phyloP scores from a whole-genome alignment of 1,140 invertebrate genomes.

The Pseudomyrmex concolor region DNA sequence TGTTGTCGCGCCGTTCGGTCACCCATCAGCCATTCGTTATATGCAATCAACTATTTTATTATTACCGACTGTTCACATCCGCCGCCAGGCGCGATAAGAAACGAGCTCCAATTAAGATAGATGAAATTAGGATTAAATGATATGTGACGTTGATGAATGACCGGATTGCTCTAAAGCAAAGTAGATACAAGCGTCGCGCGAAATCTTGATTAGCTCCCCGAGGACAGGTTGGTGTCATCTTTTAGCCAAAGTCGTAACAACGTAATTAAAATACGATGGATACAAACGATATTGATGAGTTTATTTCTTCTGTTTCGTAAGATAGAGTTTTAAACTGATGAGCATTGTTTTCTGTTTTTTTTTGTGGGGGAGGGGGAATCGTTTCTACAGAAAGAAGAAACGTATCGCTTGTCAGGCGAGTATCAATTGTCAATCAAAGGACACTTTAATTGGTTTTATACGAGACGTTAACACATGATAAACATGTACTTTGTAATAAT shows the following conservation, averaged over 20 bases:
- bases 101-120: constrained; percentile 17
- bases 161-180: neutral
- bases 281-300: no score
- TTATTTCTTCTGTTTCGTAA: neutral
- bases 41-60: neutral
- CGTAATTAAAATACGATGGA: constrained; percentile 24
- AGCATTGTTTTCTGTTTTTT: neutral
- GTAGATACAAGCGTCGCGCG: neutral
- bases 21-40: neutral
- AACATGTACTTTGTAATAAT: no score
- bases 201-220: constrained; percentile 26
- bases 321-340: neutral
- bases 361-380: no score
- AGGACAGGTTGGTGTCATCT: constrained; percentile 3
- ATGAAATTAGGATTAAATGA: neutral
- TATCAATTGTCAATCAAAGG: neutral
- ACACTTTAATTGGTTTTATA: neutral
- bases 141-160: neutral
- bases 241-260: neutral
- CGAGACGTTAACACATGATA: neutral
- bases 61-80: neutral
- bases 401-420: neutral
- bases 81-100: neutral
- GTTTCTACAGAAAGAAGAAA: neutral
- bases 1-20: neutral